These are phyloP conservation scores for Chrysogorgia sp. DNA, from an alignment of 92 coral and sea anemone species.

Conservation along the genomic window DNA sequence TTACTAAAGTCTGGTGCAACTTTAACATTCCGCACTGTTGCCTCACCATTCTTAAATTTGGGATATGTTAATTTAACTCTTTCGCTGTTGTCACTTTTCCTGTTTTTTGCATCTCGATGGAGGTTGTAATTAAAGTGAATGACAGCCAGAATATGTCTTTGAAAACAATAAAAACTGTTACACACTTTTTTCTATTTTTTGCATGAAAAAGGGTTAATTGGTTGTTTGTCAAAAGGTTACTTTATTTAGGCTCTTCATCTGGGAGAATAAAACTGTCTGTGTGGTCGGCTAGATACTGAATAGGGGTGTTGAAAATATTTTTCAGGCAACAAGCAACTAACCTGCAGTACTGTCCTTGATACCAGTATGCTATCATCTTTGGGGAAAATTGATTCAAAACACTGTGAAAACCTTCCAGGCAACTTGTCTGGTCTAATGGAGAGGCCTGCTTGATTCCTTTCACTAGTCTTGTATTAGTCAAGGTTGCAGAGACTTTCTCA, in stretches of 20 bases:
- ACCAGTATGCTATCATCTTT: constrained; percentile 53
- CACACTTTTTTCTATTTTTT: too few relatives aligned
- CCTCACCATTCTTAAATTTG: too few relatives aligned
- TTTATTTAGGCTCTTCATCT: too few relatives aligned
- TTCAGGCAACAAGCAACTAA: neutral
- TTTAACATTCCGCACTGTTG: too few relatives aligned
- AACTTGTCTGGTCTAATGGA: constrained; percentile 19
- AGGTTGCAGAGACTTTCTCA: constrained; percentile 19
- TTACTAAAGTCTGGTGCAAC: too few relatives aligned
- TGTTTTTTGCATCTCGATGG: constrained; percentile 2
- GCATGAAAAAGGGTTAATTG: too few relatives aligned
- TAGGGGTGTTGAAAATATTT: neutral
- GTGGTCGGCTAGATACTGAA: neutral
- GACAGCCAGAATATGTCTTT: constrained; percentile 12
- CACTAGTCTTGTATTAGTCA: constrained; percentile 8
- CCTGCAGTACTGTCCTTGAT: constrained; percentile 60
- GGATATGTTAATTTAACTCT: constrained; percentile 2
- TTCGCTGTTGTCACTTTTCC: constrained; percentile 15
- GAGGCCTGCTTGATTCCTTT: constrained; percentile 23
- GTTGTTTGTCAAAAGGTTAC: too few relatives aligned
- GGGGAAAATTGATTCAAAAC: constrained; percentile 23
- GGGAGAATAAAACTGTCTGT: neutral
- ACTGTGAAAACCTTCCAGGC: too few relatives aligned
- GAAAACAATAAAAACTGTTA: neutral
- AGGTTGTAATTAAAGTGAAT: constrained; percentile 15